Base-by-base conservation (phyloP, 1,140 invertebrate genomes). In the Subanguina moxae region DNA sequence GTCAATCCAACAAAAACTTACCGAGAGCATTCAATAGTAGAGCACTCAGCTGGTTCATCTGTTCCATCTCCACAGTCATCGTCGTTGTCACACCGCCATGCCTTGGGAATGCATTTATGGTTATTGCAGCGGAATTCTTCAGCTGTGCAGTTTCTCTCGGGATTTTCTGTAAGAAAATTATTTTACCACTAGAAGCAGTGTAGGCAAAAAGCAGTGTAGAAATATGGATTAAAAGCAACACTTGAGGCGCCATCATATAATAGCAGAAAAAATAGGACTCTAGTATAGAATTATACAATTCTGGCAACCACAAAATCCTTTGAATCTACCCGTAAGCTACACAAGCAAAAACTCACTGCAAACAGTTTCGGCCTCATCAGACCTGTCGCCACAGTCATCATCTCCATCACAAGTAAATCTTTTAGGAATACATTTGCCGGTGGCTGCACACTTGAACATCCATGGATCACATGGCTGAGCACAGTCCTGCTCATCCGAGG, bases 321-420 rank as follows among this genome's bases (percentile, higher is more conserved):
- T n/a, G n/a, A n/a, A n/a, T n/a, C n/a, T n/a, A n/a, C n/a, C n/a
- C n/a, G n/a, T n/a, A n/a, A n/a, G n/a, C n/a, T n/a, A n/a, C n/a
- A n/a, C n/a, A n/a, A n/a, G n/a, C n/a, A 23, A 64, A 58, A 64
- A 64, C 62, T 58, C 45, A 64, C 62, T 70, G 65, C 82, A 83
- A 48, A 82, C 57, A 11, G 62, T 28, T 46, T 80, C 75, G 0
- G 70, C 61, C 58, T 82, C 82, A 48, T 82, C 80, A 7, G 63
- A 68, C 19, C 80, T 23, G 56, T 83, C 82, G 1, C 80, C 82
- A 68, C 80, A 82, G 61, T 82, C 80, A 65, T 81, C 78, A 58
- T 82, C 82, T 57, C 82, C 82, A 80, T 96, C 93, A 82, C 94
- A 97, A 77, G 91, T 91, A 93, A 94, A 98, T 46, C 91, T 90